A percentile compares a stretch with the other conserved stretches of the same genome.
These are phyloP conservation scores for Petrocephalus schoutedeni DNA, from an alignment of 2,797 vertebrate species.

Conservation along the genomic window DNA sequence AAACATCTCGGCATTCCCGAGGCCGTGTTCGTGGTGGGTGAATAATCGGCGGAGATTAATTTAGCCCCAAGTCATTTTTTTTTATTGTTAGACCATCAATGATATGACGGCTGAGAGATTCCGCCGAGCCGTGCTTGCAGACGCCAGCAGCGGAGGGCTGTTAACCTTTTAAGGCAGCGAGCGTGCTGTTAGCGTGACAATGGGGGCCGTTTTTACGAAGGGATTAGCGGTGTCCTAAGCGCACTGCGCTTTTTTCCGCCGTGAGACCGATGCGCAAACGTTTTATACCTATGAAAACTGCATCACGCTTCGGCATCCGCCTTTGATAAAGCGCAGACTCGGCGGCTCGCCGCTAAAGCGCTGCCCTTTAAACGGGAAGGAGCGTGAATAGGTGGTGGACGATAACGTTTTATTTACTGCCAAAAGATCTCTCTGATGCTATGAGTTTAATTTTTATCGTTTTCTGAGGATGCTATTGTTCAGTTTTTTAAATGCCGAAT, in stretches of 20 bases:
- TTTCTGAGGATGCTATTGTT: not conserved
- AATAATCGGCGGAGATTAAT: not conserved
- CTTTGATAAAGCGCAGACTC: not conserved
- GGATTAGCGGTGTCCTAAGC: not conserved
- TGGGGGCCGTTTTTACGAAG: not conserved
- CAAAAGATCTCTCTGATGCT: not conserved
- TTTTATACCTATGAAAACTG: not conserved
- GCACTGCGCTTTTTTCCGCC: not conserved
- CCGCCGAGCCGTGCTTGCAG: not conserved
- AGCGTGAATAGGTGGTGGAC: not conserved
- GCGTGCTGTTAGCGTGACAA: not conserved
- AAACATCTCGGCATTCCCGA: slow-evolving; percentile 86
- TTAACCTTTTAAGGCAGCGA: slow-evolving; percentile 20
- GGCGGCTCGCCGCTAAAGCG: not conserved
- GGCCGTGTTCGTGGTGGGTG: slow-evolving; percentile 86
- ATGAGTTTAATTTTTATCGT: not conserved
- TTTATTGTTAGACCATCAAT: not conserved
- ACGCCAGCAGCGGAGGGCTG: not conserved
- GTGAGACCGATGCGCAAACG: not conserved
- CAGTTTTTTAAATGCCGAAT: not conserved
- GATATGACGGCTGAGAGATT: not conserved
- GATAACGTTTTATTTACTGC: not conserved
- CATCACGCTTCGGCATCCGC: not conserved
- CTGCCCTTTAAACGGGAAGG: not conserved
- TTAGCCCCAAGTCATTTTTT: not conserved